phyloP scores from a whole-genome alignment of 2,888 invertebrate species.

The Omphaloscelis lunosa region DNA sequence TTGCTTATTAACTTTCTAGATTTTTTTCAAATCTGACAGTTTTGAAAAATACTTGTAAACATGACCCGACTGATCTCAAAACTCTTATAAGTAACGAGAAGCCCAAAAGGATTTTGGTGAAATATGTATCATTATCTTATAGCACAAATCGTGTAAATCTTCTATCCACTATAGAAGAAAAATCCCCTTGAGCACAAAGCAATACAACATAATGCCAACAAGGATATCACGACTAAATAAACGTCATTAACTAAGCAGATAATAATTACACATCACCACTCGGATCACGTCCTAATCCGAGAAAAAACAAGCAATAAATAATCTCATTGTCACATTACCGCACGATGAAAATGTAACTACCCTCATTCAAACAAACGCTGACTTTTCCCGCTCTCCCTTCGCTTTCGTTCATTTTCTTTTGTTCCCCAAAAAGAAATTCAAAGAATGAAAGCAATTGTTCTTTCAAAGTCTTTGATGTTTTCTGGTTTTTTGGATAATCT shows the following conservation, averaged over 20 bases:
- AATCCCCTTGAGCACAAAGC: neutral
- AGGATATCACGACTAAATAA: constrained; percentile 10
- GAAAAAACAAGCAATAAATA: constrained; percentile 55
- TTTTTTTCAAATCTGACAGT: constrained; percentile 8
- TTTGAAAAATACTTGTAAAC: neutral
- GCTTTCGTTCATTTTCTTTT: constrained; percentile 54
- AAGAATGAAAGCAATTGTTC: constrained; percentile 47
- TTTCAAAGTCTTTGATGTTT: constrained; percentile 47
- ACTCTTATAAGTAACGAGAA: neutral
- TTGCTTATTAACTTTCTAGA: constrained; percentile 30
- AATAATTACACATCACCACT: constrained; percentile 38
- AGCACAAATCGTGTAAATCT: neutral
- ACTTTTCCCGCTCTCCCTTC: constrained; percentile 45
- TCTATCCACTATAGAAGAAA: neutral
- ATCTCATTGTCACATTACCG: constrained; percentile 58
- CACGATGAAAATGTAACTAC: constrained; percentile 62
- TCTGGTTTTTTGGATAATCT: constrained; percentile 63
- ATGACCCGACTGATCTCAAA: neutral
- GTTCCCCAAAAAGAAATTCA: constrained; percentile 45
- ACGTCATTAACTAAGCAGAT: constrained; percentile 7
- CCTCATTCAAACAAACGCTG: constrained; percentile 51
- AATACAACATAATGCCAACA: constrained; percentile 1
- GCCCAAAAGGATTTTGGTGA: neutral
- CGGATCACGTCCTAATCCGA: constrained; percentile 37
- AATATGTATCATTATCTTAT: neutral